These are phyloP conservation scores for Neomicropteryx cornuta DNA, from an alignment of 1,140 invertebrate genomes.

Conservation along the genomic window DNA sequence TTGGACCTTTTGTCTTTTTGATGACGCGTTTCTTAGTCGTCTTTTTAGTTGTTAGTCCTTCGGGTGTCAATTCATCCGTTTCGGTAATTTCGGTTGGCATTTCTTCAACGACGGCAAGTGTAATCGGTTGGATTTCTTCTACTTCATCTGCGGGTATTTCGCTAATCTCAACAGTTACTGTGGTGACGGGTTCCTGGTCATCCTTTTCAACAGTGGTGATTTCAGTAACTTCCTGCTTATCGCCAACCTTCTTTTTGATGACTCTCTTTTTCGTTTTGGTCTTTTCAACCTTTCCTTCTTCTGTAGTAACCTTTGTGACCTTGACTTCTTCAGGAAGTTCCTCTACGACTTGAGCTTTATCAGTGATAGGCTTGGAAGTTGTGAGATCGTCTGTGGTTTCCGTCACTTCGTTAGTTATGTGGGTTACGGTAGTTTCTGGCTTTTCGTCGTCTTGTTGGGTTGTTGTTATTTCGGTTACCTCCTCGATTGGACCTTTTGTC, in stretches of 20 bases:
- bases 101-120: too few species aligned
- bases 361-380: background rate
- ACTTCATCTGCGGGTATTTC: conserved; percentile 20
- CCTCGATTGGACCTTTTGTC: conserved; percentile 18
- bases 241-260: conserved; percentile 24
- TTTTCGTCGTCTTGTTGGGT: conserved; percentile 17
- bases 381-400: conserved; percentile 13
- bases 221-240: conserved; percentile 27
- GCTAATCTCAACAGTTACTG: conserved; percentile 21
- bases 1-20: conserved; percentile 20
- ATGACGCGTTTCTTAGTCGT: conserved; percentile 22
- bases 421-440: conserved; percentile 16
- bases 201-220: conserved; percentile 28
- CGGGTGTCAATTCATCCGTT: conserved; percentile 20
- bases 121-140: too few species aligned
- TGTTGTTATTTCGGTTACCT: conserved; percentile 17
- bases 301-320: conserved; percentile 21
- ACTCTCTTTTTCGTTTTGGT: conserved; percentile 30
- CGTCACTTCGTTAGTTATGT: conserved; percentile 21
- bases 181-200: conserved; percentile 27
- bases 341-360: conserved; percentile 8
- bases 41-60: conserved; percentile 24
- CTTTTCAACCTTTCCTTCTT: conserved; percentile 26
- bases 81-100: conserved; percentile 10
- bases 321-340: conserved; percentile 15